Base-by-base conservation (phyloP, 2,797 vertebrate genomes). In the Chelon auratus region DNA sequence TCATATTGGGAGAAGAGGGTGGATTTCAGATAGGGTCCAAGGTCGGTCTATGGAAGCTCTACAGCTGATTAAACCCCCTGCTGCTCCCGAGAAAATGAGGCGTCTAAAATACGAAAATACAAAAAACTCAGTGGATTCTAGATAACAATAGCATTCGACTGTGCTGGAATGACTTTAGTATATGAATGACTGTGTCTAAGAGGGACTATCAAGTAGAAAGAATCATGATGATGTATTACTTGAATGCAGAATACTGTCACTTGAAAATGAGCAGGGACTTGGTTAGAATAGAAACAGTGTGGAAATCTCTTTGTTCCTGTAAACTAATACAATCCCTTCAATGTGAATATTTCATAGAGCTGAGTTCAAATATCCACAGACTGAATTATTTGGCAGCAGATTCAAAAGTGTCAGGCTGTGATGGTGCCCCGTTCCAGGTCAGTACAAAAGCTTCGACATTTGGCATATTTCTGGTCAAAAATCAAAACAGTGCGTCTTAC, bases 331-430 rank as follows among this genome's bases (percentile, higher is more conserved):
- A 72, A 67, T 83, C 52, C 58, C 26, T 67, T 15, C 57, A 52
- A 72, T 62, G 59, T 88, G 74, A 88, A 87, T 88, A 82, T 90
- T 89, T 85, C 74, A 87, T 83, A 37, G 13, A 50, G 69, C 61
- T 52, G 52, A 84, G 55, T 72, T 83, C 66, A 88, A 86, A 86
- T 66, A 74, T 48, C 33, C 62, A 43, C 66, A 43, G 48, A 75
- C 40, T 69, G 81, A 80, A 80, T 82, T 61, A 82, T 83, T 66
- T 86, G 80, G 84, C 78, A 82, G 33, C 54, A 51, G 61, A 77
- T 68, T 80, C 61, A 72, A 72, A 71, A 79, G 77, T 57, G 58
- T 78, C 63, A 72, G 72, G 63, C 71, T 51, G 72, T 53, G 68
- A 75, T 70, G 55, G 54, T 0, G 36, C 24, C 60, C 2, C 8